A percentile compares a stretch with the other conserved stretches of the same genome.
Evolutionary conservation across 2,888 invertebrate species (phyloP).

Genomic region (Drosophila tripunctata): DNA sequence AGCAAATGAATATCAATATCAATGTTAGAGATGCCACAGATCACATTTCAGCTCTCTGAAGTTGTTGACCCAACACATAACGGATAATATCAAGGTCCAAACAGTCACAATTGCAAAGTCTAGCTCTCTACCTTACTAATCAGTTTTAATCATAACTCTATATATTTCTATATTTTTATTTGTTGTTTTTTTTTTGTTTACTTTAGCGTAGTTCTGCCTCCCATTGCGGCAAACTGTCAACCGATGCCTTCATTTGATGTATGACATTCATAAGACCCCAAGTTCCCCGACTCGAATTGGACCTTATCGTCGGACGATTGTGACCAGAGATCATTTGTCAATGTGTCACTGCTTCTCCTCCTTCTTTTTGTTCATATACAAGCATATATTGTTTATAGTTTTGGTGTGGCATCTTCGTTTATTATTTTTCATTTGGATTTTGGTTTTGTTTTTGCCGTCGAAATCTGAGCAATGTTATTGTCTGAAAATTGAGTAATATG

Average conservation of each 20-base stretch:
- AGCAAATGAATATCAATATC: slow-evolving; percentile 59
- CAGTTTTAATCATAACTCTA: neutral
- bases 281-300: slow-evolving; percentile 6
- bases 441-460: slow-evolving; percentile 33
- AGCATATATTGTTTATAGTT: slow-evolving; percentile 50
- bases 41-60: slow-evolving; percentile 42
- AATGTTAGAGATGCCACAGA: slow-evolving; percentile 28
- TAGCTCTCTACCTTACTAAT: slow-evolving; percentile 5
- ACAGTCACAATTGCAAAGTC: slow-evolving; percentile 23
- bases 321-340: slow-evolving; percentile 70
- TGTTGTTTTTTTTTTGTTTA: neutral
- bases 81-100: slow-evolving; percentile 55
- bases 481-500: slow-evolving; percentile 73
- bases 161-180: neutral
- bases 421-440: slow-evolving; percentile 7
- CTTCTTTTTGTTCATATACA: slow-evolving; percentile 6
- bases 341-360: slow-evolving; percentile 51
- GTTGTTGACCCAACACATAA: slow-evolving; percentile 67
- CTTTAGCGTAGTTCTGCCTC: slow-evolving; percentile 6
- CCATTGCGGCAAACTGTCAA: slow-evolving; percentile 41
- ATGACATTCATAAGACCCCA: slow-evolving; percentile 18
- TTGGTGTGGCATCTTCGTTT: slow-evolving; percentile 60
- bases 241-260: slow-evolving; percentile 43
- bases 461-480: slow-evolving; percentile 67
- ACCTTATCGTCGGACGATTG: slow-evolving; percentile 49